A percentile compares a stretch with the other conserved stretches of the same genome.
Conservation (phyloP, 2,113 vertebrate species). For the Dicaeum eximium region DNA sequence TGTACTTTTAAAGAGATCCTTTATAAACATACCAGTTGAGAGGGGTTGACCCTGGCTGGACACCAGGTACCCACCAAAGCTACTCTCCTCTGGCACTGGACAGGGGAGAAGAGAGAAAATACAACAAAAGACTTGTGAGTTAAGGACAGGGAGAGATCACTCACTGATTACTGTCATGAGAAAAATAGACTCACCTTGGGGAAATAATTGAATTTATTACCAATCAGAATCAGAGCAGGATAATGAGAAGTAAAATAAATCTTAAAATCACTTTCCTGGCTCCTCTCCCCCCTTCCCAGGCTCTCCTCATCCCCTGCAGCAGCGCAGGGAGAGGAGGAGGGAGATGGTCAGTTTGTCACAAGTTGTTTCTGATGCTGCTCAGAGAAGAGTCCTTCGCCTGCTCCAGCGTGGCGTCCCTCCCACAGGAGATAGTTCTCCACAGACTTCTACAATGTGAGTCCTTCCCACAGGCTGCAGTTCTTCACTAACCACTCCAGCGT, state of each 20-base stretch:
- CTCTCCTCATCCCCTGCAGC: not conserved
- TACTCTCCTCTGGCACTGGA: not conserved
- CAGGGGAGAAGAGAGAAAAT: not conserved
- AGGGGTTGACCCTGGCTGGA: not conserved
- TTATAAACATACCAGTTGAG: not conserved
- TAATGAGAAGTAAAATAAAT: not conserved
- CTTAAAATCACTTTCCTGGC: not conserved
- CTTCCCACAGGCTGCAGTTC: not conserved
- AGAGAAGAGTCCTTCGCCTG: not conserved
- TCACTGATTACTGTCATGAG: not conserved
- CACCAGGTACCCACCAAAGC: not conserved
- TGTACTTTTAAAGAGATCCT: not conserved
- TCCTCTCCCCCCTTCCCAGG: fast-evolving
- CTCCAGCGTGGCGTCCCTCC: fast-evolving
- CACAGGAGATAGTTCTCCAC: not conserved
- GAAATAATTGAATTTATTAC: not conserved
- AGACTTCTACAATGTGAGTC: not conserved
- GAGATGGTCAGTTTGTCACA: not conserved
- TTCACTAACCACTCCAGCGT: fast-evolving
- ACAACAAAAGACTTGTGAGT: not conserved
- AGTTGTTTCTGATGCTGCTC: not conserved
- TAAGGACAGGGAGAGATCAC: not conserved
- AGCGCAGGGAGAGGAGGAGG: fast-evolving
- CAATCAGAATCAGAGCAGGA: not conserved
- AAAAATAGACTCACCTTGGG: not conserved